These are phyloP conservation scores for Enteromius trimaculatus DNA, from an alignment of 2,797 vertebrate species.

Conservation along the genomic window DNA sequence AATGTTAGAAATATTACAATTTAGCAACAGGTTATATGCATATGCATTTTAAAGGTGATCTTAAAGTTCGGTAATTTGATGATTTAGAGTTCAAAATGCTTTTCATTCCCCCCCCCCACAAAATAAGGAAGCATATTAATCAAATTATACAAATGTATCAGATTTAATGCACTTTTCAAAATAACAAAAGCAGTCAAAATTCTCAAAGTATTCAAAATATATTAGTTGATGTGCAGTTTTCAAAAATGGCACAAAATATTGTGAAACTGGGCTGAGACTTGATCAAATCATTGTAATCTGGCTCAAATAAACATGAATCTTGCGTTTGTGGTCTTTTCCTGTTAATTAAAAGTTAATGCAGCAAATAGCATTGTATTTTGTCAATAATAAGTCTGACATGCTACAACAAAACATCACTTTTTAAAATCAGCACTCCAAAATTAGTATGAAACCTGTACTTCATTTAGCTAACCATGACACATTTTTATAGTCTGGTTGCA, in stretches of 20 bases:
- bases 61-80: background rate
- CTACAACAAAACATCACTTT: background rate
- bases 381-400: background rate
- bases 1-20: conserved; percentile 47
- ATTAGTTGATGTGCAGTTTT: background rate
- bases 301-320: background rate
- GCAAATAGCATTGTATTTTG: background rate
- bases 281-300: background rate
- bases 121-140: background rate
- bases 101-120: background rate
- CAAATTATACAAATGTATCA: background rate
- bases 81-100: background rate
- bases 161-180: background rate
- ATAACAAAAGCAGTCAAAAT: background rate
- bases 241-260: background rate
- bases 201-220: background rate
- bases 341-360: background rate
- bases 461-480: background rate
- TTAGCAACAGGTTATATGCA: background rate
- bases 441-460: background rate
- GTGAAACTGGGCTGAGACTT: background rate
- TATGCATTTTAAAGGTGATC: background rate
- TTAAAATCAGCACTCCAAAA: background rate
- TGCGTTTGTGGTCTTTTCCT: background rate
- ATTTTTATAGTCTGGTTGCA: background rate